Conservation (phyloP, 2,888 invertebrate genomes). For the Girardia tigrina region DNA sequence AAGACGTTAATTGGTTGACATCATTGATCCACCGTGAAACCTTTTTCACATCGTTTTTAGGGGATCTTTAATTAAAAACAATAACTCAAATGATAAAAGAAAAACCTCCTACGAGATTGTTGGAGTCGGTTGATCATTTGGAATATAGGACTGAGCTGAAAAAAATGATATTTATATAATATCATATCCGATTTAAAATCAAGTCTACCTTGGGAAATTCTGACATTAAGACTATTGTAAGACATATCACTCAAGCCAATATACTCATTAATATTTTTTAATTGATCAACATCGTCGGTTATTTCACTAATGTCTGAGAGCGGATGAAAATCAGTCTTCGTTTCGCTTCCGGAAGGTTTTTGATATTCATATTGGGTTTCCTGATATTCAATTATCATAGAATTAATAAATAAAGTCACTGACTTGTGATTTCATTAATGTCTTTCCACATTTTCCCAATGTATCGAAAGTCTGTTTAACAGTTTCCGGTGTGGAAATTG, state of each 20-base stretch:
- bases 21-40: neutral
- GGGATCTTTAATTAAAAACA: neutral
- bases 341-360: neutral
- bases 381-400: no score
- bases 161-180: no score
- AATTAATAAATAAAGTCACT: no score
- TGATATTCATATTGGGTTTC: conserved; percentile 19
- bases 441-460: neutral
- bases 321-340: neutral
- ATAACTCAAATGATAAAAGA: no score
- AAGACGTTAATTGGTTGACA: neutral
- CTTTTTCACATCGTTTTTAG: conserved; percentile 2
- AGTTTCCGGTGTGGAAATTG: conserved; percentile 6
- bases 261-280: neutral
- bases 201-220: neutral
- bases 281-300: neutral
- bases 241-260: neutral
- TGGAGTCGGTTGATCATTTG: no score
- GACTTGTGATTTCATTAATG: neutral
- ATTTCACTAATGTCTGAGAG: conserved; percentile 3
- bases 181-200: no score
- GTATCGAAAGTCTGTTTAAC: neutral
- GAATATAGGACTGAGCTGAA: no score
- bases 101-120: no score
- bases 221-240: neutral